Base-by-base conservation (phyloP, 1,140 invertebrate genomes). In the Spodoptera litura region DNA sequence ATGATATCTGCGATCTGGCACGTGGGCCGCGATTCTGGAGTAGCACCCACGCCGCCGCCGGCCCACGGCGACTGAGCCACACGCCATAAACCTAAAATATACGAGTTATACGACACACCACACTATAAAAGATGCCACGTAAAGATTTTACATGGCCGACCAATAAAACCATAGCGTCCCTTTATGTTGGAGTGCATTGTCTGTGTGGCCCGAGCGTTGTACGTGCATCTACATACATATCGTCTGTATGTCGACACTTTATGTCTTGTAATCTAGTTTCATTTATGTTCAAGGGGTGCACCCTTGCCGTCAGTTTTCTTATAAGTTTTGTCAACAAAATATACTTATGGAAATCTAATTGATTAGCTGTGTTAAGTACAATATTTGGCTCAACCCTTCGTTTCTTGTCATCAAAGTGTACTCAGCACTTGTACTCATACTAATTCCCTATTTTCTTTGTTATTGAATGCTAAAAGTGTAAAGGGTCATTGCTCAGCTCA, bases 11-110 rank as follows among this genome's bases (percentile, higher is more conserved):
- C 78, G 83, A 93, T 92, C 91, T 80, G 88, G 87, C 88, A 92
- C 89, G 90, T 92, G 89, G 89, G 89, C 86, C 81, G 87, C 85
- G 80, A 86, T 92, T 89, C 89, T 89, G 89, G 90, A 91, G 88
- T 91, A 91, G 87, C 91, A 87, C 91, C 91, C 88, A 94, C 93
- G 88, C 58, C 20, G 58, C 58, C 58, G 85, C 80, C 87, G 66
- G 82, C 89, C 89, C 86, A 90, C 91, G 85, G 79, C 72, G 76
- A 77, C 68, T 56, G 79, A 58, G 51, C 79, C 82, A 66, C 75
- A 80, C 79, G 76, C 84, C 87, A 90, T 89, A 92, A 91, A 90
- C 83, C 87, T 86, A 73, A 87, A 85, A 91, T 89, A 90, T 90
- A 92, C 84, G 89, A 87, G 84, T 90, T 89, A 90, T 90, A 92